Evolutionary conservation across 2,888 invertebrate genomes (phyloP).

Genomic region (Cylindroiulus punctatus): DNA sequence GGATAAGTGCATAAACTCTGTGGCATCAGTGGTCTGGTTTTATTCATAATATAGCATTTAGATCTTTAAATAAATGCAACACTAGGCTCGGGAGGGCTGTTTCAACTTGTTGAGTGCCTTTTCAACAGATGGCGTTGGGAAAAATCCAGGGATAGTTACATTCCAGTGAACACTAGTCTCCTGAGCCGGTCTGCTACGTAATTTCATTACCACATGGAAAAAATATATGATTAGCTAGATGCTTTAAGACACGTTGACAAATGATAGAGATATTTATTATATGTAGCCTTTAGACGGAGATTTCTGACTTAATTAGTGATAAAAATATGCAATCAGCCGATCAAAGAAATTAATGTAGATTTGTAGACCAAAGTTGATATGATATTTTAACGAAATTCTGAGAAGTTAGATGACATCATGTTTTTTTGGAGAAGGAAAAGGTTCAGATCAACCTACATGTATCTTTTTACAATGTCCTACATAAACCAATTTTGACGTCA

Average conservation of each 20-base stretch:
- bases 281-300: constrained; percentile 33
- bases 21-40: neutral
- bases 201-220: neutral
- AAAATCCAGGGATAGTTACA: neutral
- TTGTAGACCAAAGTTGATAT: constrained; percentile 9
- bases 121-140: too few relatives aligned
- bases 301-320: constrained; percentile 9
- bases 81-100: neutral
- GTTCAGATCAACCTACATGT: too few relatives aligned
- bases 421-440: too few relatives aligned
- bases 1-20: neutral
- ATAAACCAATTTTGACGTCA: neutral
- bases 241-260: neutral
- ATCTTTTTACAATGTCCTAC: neutral
- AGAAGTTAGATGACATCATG: neutral
- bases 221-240: constrained; percentile 6
- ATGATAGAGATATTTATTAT: constrained; percentile 24
- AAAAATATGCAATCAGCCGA: constrained; percentile 34
- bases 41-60: neutral
- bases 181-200: neutral
- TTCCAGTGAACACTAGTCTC: neutral
- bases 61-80: neutral
- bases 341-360: constrained; percentile 4
- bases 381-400: neutral
- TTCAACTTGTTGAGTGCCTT: neutral